A percentile compares a stretch with the other conserved stretches of the same genome.
Evolutionary conservation across 1,140 invertebrate species (phyloP).

Genomic region (Charaxes varanes): DNA sequence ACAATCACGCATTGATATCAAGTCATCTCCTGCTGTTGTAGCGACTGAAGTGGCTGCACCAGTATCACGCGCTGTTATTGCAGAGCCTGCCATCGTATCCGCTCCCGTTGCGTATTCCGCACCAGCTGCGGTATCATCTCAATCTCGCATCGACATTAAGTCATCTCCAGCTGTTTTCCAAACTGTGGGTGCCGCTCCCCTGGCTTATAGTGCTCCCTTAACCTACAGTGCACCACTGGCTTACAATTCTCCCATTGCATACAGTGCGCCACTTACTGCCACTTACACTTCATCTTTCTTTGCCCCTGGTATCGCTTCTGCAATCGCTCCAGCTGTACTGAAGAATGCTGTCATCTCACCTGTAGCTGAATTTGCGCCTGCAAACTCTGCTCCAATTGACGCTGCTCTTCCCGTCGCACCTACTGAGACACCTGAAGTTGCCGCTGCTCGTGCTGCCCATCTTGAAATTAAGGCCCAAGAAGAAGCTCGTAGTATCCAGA

Average conservation of each 20-base stretch:
- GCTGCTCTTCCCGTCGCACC: constrained; percentile 31
- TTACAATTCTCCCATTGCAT: constrained; percentile 25
- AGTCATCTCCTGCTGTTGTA: constrained; percentile 42
- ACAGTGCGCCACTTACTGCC: constrained; percentile 17
- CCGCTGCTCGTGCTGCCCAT: constrained; percentile 67
- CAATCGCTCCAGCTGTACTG: constrained; percentile 16
- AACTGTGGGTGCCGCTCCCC: constrained; percentile 30
- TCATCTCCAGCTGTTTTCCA: constrained; percentile 42
- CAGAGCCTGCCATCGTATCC: constrained; percentile 6
- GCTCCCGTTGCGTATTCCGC: constrained; percentile 28
- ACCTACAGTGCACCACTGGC: constrained; percentile 32
- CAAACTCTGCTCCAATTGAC: constrained; percentile 13
- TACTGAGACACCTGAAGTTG: constrained; percentile 61
- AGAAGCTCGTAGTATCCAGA: constrained; percentile 46
- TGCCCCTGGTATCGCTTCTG: constrained; percentile 20
- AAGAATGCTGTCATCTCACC: constrained; percentile 29
- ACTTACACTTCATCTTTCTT: constrained; percentile 18
- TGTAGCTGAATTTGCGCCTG: constrained; percentile 18
- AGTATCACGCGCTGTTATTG: constrained; percentile 15
- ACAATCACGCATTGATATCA: constrained; percentile 54
- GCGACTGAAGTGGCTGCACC: constrained; percentile 33
- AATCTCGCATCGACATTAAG: constrained; percentile 54
- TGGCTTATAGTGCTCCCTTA: constrained; percentile 22
- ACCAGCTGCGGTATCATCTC: constrained; percentile 44
- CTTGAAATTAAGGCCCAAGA: constrained; percentile 49